These are phyloP conservation scores for Pachypeltis micranthus DNA, from an alignment of 1,140 invertebrate genomes.

Conservation along the genomic window DNA sequence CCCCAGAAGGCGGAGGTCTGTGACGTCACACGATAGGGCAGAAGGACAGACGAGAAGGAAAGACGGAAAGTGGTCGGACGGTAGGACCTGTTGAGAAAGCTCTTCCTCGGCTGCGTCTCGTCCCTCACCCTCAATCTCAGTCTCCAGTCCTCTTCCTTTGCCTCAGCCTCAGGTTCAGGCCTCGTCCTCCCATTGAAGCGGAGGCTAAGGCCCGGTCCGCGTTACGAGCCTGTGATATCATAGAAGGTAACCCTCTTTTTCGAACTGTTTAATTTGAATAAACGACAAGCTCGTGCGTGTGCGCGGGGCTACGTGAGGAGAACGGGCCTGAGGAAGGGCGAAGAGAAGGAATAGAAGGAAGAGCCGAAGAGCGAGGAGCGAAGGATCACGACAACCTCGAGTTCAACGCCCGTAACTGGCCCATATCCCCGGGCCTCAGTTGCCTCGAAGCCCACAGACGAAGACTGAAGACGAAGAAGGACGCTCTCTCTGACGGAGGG, in stretches of 20 bases:
- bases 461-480: too few species aligned
- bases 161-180: too few species aligned
- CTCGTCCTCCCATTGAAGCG: neutral
- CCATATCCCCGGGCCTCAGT: conserved; percentile 1
- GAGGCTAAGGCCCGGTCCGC: too few species aligned
- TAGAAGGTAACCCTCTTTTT: conserved; percentile 6
- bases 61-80: neutral
- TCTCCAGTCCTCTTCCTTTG: too few species aligned
- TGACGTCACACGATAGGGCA: neutral
- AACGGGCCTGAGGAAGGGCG: neutral
- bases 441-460: conserved; percentile 6
- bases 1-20: neutral
- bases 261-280: neutral
- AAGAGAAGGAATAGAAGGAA: neutral
- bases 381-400: neutral
- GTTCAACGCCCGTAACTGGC: neutral
- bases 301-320: neutral
- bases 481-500: too few species aligned
- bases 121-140: too few species aligned
- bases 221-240: conserved; percentile 8
- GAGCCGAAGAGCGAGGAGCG: too few species aligned
- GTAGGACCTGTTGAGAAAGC: neutral
- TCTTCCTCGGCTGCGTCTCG: too few species aligned
- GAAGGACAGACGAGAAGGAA: neutral
- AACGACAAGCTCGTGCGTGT: neutral